Evolutionary conservation across 1,140 invertebrate species (phyloP).

Genomic region (Sipha flava): DNA sequence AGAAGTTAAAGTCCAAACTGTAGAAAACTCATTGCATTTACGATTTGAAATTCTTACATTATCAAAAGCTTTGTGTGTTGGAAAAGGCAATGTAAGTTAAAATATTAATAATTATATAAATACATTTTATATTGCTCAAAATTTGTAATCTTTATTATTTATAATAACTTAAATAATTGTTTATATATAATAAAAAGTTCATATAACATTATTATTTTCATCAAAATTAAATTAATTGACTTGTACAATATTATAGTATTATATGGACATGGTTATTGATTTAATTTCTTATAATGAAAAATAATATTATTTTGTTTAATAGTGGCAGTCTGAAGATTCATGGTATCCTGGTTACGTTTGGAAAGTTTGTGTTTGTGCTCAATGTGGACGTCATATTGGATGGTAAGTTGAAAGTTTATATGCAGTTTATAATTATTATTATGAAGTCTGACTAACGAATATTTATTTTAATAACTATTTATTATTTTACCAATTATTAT

Average conservation of each 20-base stretch:
- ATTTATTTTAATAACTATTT: too few relatives aligned
- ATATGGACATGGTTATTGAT: too few relatives aligned
- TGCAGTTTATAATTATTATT: too few relatives aligned
- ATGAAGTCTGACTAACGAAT: too few relatives aligned
- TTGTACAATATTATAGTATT: too few relatives aligned
- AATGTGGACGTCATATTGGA: conserved; percentile 45
- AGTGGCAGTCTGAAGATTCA: conserved; percentile 42
- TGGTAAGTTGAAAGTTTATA: conserved; percentile 42
- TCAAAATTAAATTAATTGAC: too few relatives aligned
- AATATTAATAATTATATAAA: background rate
- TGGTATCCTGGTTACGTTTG: conserved; percentile 48
- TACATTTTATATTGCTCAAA: background rate
- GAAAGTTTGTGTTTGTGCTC: conserved; percentile 45
- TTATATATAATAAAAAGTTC: too few relatives aligned
- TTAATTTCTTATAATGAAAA: background rate
- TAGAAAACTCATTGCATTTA: conserved; percentile 36
- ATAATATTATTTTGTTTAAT: conserved; percentile 11
- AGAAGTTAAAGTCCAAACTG: conserved; percentile 35
- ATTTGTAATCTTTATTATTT: background rate
- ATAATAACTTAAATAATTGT: too few relatives aligned
- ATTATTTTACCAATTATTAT: too few relatives aligned
- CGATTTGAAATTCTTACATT: conserved; percentile 35
- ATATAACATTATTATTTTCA: too few relatives aligned
- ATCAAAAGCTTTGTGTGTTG: conserved; percentile 35
- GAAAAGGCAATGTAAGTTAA: conserved; percentile 31